phyloP scores from a whole-genome alignment of 1,140 invertebrate genomes.

The Atopsyche davidsoni region DNA sequence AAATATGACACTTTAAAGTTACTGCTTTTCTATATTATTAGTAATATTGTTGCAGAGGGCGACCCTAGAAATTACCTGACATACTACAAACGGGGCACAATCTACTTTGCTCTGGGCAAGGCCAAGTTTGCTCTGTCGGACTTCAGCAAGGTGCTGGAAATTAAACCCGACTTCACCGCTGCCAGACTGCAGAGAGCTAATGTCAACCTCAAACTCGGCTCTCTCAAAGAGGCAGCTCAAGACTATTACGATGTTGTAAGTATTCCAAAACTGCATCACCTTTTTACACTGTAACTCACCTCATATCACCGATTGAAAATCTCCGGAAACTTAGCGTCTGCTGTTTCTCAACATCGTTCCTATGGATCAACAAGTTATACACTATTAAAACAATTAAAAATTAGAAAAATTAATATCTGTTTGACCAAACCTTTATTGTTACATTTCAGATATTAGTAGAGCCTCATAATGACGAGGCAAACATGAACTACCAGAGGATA shows the following conservation, averaged over 20 bases:
- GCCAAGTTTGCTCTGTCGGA: constrained; percentile 92
- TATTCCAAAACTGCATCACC: no score
- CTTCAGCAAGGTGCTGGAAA: constrained; percentile 80
- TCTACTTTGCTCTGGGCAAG: constrained; percentile 94
- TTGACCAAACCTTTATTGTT: no score
- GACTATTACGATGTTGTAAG: constrained; percentile 84
- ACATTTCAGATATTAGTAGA: constrained; percentile 63
- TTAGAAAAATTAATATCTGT: no score
- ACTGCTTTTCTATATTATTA: no score
- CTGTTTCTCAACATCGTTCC: no score
- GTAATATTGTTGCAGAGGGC: constrained; percentile 65
- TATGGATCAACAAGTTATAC: no score
- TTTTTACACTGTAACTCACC: no score
- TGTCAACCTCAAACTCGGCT: constrained; percentile 84
- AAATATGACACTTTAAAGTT: no score
- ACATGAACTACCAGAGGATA: constrained; percentile 58
- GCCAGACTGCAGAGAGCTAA: constrained; percentile 82
- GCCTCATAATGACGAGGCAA: constrained; percentile 71
- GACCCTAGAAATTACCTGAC: constrained; percentile 95
- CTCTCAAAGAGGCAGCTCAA: constrained; percentile 71
- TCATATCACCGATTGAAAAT: no score
- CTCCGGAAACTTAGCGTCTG: no score
- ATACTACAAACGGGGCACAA: constrained; percentile 91
- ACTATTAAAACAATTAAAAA: no score
- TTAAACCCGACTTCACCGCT: constrained; percentile 91